Percentiles rank a stretch among this genome's conserved stretches.
Evolutionary conservation across 2,888 invertebrate genomes (phyloP).

Genomic region (Dilophus febrilis): DNA sequence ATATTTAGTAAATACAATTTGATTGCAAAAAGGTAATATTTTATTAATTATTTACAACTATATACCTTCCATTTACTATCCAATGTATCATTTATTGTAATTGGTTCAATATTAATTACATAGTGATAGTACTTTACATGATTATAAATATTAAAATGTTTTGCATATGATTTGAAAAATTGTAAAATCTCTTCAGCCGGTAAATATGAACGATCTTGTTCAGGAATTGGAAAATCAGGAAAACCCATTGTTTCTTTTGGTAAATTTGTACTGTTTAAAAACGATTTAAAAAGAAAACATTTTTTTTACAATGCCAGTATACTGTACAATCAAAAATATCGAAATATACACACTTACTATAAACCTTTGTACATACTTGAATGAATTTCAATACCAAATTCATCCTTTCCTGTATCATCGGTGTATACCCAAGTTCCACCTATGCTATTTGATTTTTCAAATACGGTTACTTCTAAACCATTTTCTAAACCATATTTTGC

Average conservation of each 20-base stretch:
- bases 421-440: conserved; percentile 90
- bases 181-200: conserved; percentile 52
- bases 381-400: conserved; percentile 64
- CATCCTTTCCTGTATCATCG: conserved; percentile 52
- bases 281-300: not conserved
- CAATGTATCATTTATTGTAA: no score
- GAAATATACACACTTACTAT: conserved; percentile 36
- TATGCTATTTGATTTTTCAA: conserved; percentile 55
- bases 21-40: no score
- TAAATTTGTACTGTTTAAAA: conserved; percentile 62
- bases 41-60: no score
- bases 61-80: conserved; percentile 43
- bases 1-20: no score
- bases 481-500: conserved; percentile 43
- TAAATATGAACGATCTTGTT: conserved; percentile 53
- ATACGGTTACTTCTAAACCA: conserved; percentile 41
- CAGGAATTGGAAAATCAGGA: conserved; percentile 65
- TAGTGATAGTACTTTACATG: conserved; percentile 42
- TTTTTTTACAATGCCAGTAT: not conserved
- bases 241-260: conserved; percentile 89
- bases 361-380: conserved; percentile 85
- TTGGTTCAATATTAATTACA: conserved; percentile 37
- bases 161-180: conserved; percentile 55
- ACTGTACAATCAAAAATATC: not conserved
- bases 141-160: conserved; percentile 44